phyloP scores from a whole-genome alignment of 2,113 vertebrate genomes.

The Alaudala cheleensis region DNA sequence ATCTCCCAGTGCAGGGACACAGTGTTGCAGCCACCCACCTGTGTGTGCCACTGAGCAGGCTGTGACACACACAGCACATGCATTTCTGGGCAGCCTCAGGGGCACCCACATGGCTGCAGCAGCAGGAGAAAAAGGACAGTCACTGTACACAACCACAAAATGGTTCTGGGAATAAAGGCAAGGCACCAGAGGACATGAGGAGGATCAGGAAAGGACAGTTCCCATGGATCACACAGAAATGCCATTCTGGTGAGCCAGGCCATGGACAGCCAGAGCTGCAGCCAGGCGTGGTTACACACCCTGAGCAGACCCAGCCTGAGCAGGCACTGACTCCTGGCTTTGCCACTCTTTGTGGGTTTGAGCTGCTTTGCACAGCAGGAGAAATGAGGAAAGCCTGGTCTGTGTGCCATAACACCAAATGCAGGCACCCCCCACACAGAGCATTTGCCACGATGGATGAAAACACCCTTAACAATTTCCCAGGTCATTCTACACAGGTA shows the following conservation, averaged over 20 bases:
- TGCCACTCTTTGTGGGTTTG: neutral
- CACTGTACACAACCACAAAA: rapidly evolving
- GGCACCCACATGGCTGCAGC: rapidly evolving
- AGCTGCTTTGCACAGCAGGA: neutral
- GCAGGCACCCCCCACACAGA: neutral
- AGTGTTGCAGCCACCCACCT: neutral
- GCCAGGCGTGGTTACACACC: slow-evolving; percentile 23
- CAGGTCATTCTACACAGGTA: neutral
- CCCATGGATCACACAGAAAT: neutral
- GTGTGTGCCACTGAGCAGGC: neutral
- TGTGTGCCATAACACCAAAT: neutral
- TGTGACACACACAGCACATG: neutral
- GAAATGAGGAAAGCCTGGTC: neutral
- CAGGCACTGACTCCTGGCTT: neutral
- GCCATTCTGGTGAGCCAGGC: neutral
- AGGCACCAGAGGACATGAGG: neutral
- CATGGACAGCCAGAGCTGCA: neutral
- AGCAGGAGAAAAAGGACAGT: rapidly evolving
- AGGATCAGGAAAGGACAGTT: neutral
- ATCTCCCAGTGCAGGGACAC: neutral
- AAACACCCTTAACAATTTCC: neutral
- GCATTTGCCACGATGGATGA: neutral
- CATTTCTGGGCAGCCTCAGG: neutral
- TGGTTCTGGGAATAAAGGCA: neutral
- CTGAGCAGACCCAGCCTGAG: neutral